Percentiles rank a stretch among this genome's conserved stretches.
phyloP scores from a whole-genome alignment of 2,888 invertebrate genomes.

The Abrostola triplasia region DNA sequence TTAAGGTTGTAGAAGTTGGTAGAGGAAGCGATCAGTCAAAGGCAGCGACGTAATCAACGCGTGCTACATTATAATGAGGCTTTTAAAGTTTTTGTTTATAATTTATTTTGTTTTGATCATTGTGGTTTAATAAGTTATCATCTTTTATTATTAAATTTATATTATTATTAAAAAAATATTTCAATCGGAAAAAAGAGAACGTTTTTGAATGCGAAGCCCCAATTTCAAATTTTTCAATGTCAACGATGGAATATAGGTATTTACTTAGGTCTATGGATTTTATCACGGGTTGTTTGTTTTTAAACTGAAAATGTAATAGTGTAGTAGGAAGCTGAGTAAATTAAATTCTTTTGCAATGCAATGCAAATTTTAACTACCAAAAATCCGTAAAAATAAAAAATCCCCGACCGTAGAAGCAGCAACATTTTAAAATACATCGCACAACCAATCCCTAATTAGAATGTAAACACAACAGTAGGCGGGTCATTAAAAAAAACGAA shows the following conservation, averaged over 20 bases:
- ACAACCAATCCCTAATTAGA: conserved; percentile 21
- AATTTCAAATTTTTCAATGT: no score
- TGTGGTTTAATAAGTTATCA: conserved; percentile 41
- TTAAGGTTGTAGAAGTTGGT: conserved; percentile 34
- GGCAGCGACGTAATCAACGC: conserved; percentile 70
- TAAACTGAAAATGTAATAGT: conserved; percentile 7
- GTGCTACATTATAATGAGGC: conserved; percentile 73
- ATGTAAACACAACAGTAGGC: conserved; percentile 22
- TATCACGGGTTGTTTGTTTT: no score
- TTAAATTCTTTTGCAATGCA: no score
- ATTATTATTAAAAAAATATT: conserved; percentile 15
- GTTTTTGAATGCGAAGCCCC: no score
- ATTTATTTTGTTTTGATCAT: conserved; percentile 55
- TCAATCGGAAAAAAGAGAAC: not conserved
- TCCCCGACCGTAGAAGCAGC: no score
- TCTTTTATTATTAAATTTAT: conserved; percentile 40
- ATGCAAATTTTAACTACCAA: no score
- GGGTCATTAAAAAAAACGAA: conserved; percentile 46
- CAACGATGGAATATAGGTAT: no score
- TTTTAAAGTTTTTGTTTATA: conserved; percentile 61
- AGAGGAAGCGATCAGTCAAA: conserved; percentile 76
- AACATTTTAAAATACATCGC: conserved; percentile 10
- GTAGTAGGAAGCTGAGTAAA: conserved; percentile 4
- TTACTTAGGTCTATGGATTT: no score
- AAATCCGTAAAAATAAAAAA: no score